Conservation (phyloP, 2,888 invertebrate genomes). For the Odiellus spinosus region DNA sequence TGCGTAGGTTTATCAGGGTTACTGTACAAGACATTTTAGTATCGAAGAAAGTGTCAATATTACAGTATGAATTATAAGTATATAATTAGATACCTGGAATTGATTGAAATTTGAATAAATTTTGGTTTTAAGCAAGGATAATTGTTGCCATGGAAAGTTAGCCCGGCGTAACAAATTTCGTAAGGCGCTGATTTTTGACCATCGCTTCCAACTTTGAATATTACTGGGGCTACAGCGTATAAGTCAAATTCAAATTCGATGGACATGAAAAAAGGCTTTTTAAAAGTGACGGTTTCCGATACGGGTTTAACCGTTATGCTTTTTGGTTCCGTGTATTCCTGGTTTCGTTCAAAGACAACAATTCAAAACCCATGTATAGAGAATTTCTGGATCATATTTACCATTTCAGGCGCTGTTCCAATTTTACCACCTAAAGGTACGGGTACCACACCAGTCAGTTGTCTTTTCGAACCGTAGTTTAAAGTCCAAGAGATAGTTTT, state of each 20-base stretch:
- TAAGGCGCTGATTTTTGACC: slow-evolving; percentile 8
- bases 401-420: not conserved
- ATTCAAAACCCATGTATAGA: too few relatives aligned
- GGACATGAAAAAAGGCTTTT: slow-evolving; percentile 13
- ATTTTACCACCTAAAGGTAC: not conserved
- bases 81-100: not conserved
- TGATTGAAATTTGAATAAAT: not conserved
- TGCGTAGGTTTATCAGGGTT: not conserved
- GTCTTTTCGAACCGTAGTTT: not conserved
- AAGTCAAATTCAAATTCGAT: slow-evolving; percentile 17
- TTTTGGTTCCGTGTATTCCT: slow-evolving; percentile 10
- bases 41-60: too few relatives aligned
- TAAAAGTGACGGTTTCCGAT: slow-evolving; percentile 9
- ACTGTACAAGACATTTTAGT: not conserved
- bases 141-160: slow-evolving; percentile 18
- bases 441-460: not conserved
- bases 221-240: slow-evolving; percentile 12
- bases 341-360: too few relatives aligned
- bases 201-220: slow-evolving; percentile 9
- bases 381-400: not conserved
- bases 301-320: not conserved
- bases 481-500: not conserved
- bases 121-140: slow-evolving; percentile 15
- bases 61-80: too few relatives aligned
- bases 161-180: slow-evolving; percentile 18